Conservation (phyloP, 2,888 invertebrate species). For the Thecocarcelia acutangulata region DNA sequence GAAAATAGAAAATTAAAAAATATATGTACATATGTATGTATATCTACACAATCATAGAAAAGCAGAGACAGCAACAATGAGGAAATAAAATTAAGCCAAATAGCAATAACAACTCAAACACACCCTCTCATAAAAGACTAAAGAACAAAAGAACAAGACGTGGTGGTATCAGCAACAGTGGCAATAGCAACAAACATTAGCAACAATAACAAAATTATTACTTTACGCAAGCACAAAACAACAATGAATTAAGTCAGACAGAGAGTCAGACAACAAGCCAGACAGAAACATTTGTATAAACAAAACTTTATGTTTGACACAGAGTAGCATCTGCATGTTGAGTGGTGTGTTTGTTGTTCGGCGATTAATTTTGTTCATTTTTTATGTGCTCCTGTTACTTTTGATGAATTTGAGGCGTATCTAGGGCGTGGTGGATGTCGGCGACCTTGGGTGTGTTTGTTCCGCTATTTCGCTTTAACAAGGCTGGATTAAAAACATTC, state of each 20-base stretch:
- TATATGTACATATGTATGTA: background rate
- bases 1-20: slow-evolving; percentile 24
- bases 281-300: background rate
- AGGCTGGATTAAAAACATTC: slow-evolving; percentile 67
- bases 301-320: slow-evolving; percentile 27
- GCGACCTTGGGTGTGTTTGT: slow-evolving; percentile 76
- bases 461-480: slow-evolving; percentile 71
- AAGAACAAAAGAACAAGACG: slow-evolving; percentile 39
- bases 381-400: slow-evolving; percentile 78
- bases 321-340: slow-evolving; percentile 50
- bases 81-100: slow-evolving; percentile 40
- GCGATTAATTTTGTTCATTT: slow-evolving; percentile 28
- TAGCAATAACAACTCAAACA: slow-evolving; percentile 50
- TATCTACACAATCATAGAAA: background rate
- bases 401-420: slow-evolving; percentile 82
- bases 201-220: slow-evolving; percentile 46
- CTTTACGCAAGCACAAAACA: slow-evolving; percentile 49
- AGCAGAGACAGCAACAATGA: slow-evolving; percentile 40
- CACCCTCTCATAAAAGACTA: slow-evolving; percentile 38
- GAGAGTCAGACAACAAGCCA: slow-evolving; percentile 10
- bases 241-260: slow-evolving; percentile 20
- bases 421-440: slow-evolving; percentile 81
- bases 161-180: slow-evolving; percentile 42
- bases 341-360: slow-evolving; percentile 50
- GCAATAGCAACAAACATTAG: slow-evolving; percentile 60